Base-by-base conservation (phyloP, 2,888 invertebrate species). In the Hoplodrina blanda region DNA sequence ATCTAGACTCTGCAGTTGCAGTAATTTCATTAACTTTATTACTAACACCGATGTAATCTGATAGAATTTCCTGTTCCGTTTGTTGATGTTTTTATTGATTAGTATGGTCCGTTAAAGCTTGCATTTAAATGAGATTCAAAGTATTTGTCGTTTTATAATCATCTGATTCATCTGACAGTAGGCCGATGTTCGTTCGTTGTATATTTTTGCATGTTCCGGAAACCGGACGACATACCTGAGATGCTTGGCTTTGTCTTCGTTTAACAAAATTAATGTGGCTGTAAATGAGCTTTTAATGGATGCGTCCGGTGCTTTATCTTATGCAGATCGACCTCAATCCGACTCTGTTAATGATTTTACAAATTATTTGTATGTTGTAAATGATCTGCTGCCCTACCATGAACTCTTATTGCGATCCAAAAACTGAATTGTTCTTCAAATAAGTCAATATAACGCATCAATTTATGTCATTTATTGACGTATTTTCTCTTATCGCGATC, bases 131-230 rank as follows among this genome's bases (percentile, higher is more conserved):
- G 62, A 49, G 10, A 52, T 49, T 19, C 13, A 30, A 54, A 55
- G 37, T 33, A 5, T 64, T 73, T 41, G 17, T 44, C 33, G 61
- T 70, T 76, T 81, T 69, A 56, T 63, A 72, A 66, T 56, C 59
- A 63, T 20, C 65, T 78, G 82, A 79, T 69, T 81, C 65, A 68
- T 78, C 66, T 54, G 68, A 20, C 62, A 46, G 63, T 54, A 41
- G 59, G 44, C 13, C 17, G 46, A 61, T 54, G 61, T 41, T 8
- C 17, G 10, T 49, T 37, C 19, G 53, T 62, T 62, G 69, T 72
- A 74, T 78, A 74, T 62, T 64, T 62, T 63, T 60, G 73, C 62
- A 65, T 73, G 70, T 74, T 71, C 78, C 85, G 85, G 85, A 85
- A 85, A 76, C 73, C 49, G 55, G 56, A 62, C 64, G 63, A 67